Percentiles rank a stretch among this genome's conserved stretches.
Evolutionary conservation across 2,888 invertebrate species (phyloP).

Genomic region (Cephonodes hylas): DNA sequence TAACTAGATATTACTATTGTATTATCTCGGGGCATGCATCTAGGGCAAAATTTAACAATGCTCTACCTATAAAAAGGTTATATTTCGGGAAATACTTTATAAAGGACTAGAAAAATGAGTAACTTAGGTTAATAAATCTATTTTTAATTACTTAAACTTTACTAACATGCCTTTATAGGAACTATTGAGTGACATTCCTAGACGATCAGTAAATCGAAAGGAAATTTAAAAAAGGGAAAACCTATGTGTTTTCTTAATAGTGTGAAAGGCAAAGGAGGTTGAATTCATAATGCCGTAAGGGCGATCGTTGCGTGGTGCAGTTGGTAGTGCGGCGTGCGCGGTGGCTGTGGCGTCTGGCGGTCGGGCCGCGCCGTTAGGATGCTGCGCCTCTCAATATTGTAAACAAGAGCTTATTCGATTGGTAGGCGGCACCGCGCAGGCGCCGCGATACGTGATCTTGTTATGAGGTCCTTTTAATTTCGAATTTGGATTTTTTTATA

Average conservation of each 20-base stretch:
- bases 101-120: too few relatives aligned
- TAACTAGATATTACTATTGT: too few relatives aligned
- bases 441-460: slow-evolving; percentile 47
- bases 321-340: slow-evolving; percentile 20
- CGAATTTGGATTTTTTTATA: background rate
- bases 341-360: slow-evolving; percentile 42
- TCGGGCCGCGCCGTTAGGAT: slow-evolving; percentile 51
- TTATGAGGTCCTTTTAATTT: slow-evolving; percentile 31
- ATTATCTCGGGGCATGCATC: too few relatives aligned
- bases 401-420: slow-evolving; percentile 77
- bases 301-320: background rate
- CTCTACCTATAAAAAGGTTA: too few relatives aligned
- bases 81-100: too few relatives aligned
- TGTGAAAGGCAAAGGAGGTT: background rate
- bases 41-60: too few relatives aligned
- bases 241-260: background rate
- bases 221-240: background rate
- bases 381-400: slow-evolving; percentile 70
- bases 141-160: too few relatives aligned
- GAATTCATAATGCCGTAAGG: background rate
- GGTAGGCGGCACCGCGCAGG: slow-evolving; percentile 66
- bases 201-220: background rate
- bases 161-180: too few relatives aligned
- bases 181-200: too few relatives aligned
- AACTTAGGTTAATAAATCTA: too few relatives aligned